Conservation (phyloP, 1,140 invertebrate species). For the Callitettix versicolor region DNA sequence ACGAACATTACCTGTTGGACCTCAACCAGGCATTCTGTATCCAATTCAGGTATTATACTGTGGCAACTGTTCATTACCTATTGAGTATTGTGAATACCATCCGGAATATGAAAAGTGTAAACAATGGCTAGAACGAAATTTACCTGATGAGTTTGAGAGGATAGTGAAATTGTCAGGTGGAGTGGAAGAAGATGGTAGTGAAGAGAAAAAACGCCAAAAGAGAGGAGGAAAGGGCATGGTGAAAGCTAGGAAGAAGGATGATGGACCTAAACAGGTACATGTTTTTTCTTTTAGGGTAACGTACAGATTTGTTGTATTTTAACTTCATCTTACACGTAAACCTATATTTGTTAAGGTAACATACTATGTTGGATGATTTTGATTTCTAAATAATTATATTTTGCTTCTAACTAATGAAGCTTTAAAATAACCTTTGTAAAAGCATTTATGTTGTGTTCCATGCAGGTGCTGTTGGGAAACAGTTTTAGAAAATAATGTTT, state of each 20-base stretch:
- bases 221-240: constrained; percentile 68
- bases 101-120: constrained; percentile 96
- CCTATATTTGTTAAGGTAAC: too few species aligned
- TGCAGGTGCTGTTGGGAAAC: too few species aligned
- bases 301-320: too few species aligned
- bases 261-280: constrained; percentile 60
- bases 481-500: too few species aligned
- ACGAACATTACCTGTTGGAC: constrained; percentile 29
- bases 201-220: constrained; percentile 79
- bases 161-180: constrained; percentile 32
- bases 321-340: too few species aligned
- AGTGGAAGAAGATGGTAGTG: constrained; percentile 40
- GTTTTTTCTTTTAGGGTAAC: too few species aligned
- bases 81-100: constrained; percentile 98
- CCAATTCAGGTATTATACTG: constrained; percentile 90
- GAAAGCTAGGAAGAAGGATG: constrained; percentile 62
- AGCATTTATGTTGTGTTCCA: too few species aligned
- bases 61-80: constrained; percentile 87
- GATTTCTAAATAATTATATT: too few species aligned
- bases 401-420: too few species aligned
- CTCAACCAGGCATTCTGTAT: constrained; percentile 51
- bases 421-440: too few species aligned
- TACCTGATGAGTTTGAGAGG: constrained; percentile 87
- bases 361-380: too few species aligned
- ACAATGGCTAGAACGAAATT: constrained; percentile 88